Conservation (phyloP, 1,140 invertebrate genomes). For the Drosophila auraria region DNA sequence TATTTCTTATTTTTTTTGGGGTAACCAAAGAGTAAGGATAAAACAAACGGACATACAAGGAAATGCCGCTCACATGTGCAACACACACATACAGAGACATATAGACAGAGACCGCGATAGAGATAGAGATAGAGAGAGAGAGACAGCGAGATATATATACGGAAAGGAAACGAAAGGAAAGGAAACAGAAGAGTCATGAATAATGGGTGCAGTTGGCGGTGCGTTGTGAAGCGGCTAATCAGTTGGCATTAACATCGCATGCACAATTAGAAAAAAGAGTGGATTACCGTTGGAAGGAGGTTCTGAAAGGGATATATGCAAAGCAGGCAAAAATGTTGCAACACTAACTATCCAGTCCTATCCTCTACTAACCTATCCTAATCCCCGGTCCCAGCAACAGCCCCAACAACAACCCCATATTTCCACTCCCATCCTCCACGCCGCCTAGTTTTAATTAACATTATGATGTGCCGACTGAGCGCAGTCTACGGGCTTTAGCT, state of each 20-base stretch:
- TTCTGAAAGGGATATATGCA: conserved; percentile 28
- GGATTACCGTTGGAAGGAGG: conserved; percentile 17
- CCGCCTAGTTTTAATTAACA: conserved; percentile 56
- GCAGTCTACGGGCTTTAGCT: conserved; percentile 44
- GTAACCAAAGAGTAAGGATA: conserved; percentile 41
- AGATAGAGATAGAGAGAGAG: background rate
- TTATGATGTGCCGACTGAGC: conserved; percentile 53
- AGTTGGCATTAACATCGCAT: conserved; percentile 62
- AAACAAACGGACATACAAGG: conserved; percentile 38
- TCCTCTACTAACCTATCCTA: conserved; percentile 11
- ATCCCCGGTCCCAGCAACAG: conserved; percentile 13
- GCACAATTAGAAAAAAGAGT: conserved; percentile 52
- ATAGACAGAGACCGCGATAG: background rate
- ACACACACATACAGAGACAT: conserved; percentile 20
- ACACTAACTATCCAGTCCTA: conserved; percentile 23
- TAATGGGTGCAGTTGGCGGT: conserved; percentile 67
- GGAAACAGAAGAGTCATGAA: conserved; percentile 55
- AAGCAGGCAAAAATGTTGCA: conserved; percentile 41
- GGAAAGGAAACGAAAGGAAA: conserved; percentile 35
- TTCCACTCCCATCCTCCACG: conserved; percentile 7
- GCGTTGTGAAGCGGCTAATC: conserved; percentile 64
- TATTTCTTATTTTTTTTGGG: background rate
- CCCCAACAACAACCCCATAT: background rate
- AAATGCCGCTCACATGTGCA: conserved; percentile 31
- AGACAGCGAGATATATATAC: conserved; percentile 3